Evolutionary conservation across 1,140 invertebrate species (phyloP).

Genomic region (Drosophila hydei): DNA sequence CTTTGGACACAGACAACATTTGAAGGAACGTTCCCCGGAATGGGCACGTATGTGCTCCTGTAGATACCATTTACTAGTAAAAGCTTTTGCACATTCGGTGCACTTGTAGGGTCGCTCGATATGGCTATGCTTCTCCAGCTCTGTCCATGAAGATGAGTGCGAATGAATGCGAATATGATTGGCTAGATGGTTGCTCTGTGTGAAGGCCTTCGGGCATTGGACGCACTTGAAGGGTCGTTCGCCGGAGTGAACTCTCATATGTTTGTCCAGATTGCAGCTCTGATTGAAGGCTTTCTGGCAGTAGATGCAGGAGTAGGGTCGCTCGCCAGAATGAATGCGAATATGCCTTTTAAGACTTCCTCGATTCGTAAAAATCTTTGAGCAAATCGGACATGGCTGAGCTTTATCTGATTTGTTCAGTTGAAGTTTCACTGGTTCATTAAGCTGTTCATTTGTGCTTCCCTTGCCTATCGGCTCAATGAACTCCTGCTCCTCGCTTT

Average conservation of each 20-base stretch:
- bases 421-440: background rate
- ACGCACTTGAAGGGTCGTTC: slow-evolving; percentile 12
- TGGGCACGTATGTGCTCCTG: slow-evolving; percentile 98
- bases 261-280: slow-evolving; percentile 8
- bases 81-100: background rate
- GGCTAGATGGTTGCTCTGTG: slow-evolving; percentile 5
- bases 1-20: slow-evolving; percentile 98
- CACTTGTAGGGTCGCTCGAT: background rate
- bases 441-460: background rate
- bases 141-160: background rate
- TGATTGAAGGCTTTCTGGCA: slow-evolving; percentile 6
- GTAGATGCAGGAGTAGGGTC: slow-evolving; percentile 1
- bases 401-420: background rate
- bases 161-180: background rate
- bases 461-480: background rate
- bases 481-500: background rate
- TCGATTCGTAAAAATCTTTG: slow-evolving; percentile 3
- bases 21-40: slow-evolving; percentile 99
- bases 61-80: slow-evolving; percentile 90
- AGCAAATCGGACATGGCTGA: background rate
- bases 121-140: background rate
- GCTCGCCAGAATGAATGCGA: slow-evolving; percentile 8
- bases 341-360: slow-evolving; percentile 6
- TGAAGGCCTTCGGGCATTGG: slow-evolving; percentile 15
- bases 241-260: slow-evolving; percentile 18